Conservation (phyloP, 2,797 vertebrate genomes). For the Darevskia nairensis region DNA sequence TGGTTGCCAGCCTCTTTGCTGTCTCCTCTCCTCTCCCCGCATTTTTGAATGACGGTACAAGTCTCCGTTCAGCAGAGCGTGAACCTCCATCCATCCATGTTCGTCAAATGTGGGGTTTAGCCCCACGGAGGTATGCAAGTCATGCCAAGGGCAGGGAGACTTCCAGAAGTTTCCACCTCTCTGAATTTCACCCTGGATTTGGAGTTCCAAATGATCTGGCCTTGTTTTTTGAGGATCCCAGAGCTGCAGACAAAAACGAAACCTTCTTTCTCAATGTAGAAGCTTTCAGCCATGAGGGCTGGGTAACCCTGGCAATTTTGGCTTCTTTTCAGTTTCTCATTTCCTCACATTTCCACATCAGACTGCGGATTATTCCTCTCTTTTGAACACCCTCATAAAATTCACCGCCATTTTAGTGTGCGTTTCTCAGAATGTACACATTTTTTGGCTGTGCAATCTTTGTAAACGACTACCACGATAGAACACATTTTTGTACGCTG, state of each 20-base stretch:
- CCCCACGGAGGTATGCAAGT: conserved; percentile 35
- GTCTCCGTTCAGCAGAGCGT: conserved; percentile 57
- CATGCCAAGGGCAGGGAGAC: background rate
- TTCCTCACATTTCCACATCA: too few relatives aligned
- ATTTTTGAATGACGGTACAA: conserved; percentile 64
- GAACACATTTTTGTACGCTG: too few relatives aligned
- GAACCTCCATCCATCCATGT: conserved; percentile 52
- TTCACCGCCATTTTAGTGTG: too few relatives aligned
- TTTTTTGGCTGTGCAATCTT: too few relatives aligned
- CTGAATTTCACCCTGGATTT: background rate
- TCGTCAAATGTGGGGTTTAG: conserved; percentile 46
- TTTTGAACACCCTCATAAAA: too few relatives aligned
- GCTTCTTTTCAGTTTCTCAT: too few relatives aligned
- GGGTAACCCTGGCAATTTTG: too few relatives aligned
- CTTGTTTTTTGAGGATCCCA: background rate
- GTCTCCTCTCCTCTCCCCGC: conserved; percentile 54
- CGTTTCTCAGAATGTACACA: too few relatives aligned
- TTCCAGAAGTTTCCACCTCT: background rate
- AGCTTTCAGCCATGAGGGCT: too few relatives aligned
- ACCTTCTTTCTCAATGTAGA: too few relatives aligned
- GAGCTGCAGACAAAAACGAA: background rate
- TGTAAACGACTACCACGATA: too few relatives aligned
- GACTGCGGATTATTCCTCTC: too few relatives aligned
- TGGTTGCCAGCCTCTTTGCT: conserved; percentile 59
- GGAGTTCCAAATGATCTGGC: background rate